phyloP scores from a whole-genome alignment of 1,140 invertebrate genomes.

The Saccostrea echinata region DNA sequence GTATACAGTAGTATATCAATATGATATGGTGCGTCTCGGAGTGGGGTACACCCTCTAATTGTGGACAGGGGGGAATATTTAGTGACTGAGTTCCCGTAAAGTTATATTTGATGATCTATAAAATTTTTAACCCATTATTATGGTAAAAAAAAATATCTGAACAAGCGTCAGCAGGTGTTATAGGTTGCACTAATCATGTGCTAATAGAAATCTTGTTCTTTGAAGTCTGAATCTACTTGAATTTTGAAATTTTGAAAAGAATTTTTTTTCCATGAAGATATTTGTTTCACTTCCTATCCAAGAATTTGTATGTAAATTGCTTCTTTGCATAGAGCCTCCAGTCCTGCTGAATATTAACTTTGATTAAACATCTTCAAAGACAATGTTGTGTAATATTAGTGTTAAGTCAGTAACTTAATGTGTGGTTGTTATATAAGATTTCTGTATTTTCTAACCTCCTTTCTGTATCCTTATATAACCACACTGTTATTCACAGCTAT shows the following conservation, averaged over 20 bases:
- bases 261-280: background rate
- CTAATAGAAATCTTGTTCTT: background rate
- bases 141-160: background rate
- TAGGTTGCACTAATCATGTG: background rate
- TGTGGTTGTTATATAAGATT: conserved; percentile 7
- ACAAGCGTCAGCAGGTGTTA: background rate
- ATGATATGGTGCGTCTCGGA: background rate
- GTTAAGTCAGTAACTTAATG: conserved; percentile 2
- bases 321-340: background rate
- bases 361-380: conserved; percentile 19
- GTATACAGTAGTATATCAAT: background rate
- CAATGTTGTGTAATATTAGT: background rate
- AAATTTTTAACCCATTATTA: background rate
- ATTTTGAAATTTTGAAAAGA: background rate
- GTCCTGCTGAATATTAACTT: background rate
- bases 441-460: background rate
- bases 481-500: background rate
- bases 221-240: background rate
- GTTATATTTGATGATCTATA: background rate
- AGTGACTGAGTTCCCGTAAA: background rate
- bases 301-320: background rate
- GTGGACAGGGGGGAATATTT: background rate
- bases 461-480: background rate
- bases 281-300: background rate
- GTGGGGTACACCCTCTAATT: background rate